A percentile compares a stretch with the other conserved stretches of the same genome.
Conservation (phyloP, 2,797 vertebrate species). For the Lithobates sylvaticus region DNA sequence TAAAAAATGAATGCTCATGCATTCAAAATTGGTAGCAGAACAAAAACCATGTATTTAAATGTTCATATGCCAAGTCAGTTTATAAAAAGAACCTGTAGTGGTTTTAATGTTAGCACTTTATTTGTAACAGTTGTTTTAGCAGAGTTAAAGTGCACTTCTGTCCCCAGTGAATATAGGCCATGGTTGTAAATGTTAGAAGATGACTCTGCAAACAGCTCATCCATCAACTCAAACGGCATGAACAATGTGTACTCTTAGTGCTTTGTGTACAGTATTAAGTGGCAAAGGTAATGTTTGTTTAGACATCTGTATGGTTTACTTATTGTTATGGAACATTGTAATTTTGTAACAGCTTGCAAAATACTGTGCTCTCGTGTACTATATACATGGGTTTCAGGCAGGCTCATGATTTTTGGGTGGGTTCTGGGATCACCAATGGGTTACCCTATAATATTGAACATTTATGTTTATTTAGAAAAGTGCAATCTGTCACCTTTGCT, state of each 20-base stretch:
- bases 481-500: no score
- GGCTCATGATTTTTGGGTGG: no score
- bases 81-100: neutral
- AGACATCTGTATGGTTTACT: neutral
- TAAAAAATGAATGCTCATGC: neutral
- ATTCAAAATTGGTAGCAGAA: neutral
- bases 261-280: neutral
- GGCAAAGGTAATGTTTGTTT: slow-evolving; percentile 19
- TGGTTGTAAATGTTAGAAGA: slow-evolving; percentile 20
- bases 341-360: neutral
- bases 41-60: no score
- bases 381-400: no score
- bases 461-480: no score
- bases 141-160: neutral
- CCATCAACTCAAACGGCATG: slow-evolving; percentile 1
- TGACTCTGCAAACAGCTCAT: slow-evolving; percentile 9
- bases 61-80: neutral
- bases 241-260: neutral
- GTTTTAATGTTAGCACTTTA: neutral
- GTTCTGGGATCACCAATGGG: no score
- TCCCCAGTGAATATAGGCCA: slow-evolving; percentile 26
- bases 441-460: no score
- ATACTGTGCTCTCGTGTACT: no score
- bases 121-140: neutral
- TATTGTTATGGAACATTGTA: neutral